Percentiles rank a stretch among this genome's conserved stretches.
phyloP scores from a whole-genome alignment of 2,888 invertebrate genomes.

The Erebia ligea region DNA sequence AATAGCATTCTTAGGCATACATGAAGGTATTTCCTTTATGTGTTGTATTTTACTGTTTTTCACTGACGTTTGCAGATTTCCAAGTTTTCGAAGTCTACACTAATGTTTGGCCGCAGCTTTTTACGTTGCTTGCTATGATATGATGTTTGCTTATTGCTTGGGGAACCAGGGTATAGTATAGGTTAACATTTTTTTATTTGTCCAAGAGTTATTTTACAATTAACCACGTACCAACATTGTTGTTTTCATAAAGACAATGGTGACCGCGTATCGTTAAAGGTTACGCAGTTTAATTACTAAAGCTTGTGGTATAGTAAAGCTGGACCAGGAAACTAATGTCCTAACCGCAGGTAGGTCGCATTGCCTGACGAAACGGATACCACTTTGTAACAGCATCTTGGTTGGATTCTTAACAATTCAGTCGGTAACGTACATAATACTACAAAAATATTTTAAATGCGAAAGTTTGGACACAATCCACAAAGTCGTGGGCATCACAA shows the following conservation, averaged over 20 bases:
- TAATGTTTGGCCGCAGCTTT: too few species aligned
- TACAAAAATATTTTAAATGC: too few species aligned
- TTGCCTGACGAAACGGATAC: conserved; percentile 50
- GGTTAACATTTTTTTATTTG: not conserved
- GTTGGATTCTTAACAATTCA: too few species aligned
- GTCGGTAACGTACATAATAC: too few species aligned
- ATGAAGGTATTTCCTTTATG: too few species aligned
- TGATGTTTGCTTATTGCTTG: not conserved
- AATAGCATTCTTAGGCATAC: too few species aligned
- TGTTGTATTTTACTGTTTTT: too few species aligned
- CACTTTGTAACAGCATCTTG: conserved; percentile 38
- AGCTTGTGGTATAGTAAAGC: conserved; percentile 56
- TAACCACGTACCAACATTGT: conserved; percentile 55
- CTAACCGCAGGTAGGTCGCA: conserved; percentile 74
- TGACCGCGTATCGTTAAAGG: conserved; percentile 66
- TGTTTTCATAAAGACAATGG: conserved; percentile 62
- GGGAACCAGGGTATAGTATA: not conserved
- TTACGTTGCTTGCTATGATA: not conserved
- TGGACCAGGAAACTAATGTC: conserved; percentile 72
- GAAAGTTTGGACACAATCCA: too few species aligned
- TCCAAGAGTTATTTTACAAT: conserved; percentile 28
- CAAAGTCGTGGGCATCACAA: too few species aligned
- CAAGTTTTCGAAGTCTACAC: too few species aligned
- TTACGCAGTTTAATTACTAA: conserved; percentile 73
- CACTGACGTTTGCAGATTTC: too few species aligned